Percentiles rank a stretch among this genome's conserved stretches.
Conservation (phyloP, 1,140 invertebrate genomes). For the Maniola jurtina region DNA sequence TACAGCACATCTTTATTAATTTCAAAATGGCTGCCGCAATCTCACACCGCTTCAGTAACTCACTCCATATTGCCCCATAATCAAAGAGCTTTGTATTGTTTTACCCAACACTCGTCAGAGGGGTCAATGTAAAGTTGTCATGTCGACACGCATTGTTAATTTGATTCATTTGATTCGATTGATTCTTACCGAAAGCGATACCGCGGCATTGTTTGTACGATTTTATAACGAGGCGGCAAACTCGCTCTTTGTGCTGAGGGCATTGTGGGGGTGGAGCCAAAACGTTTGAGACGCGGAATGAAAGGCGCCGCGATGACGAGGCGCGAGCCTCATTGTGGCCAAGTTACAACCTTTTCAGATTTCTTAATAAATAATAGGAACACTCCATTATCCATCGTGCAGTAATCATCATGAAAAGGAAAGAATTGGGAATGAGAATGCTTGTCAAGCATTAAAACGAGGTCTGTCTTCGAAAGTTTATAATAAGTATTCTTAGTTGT, state of each 20-base stretch:
- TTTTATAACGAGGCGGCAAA: conserved; percentile 75
- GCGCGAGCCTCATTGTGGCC: conserved; percentile 37
- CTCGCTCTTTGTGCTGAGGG: conserved; percentile 56
- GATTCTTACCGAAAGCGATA: conserved; percentile 73
- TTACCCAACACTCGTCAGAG: conserved; percentile 16
- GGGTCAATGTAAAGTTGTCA: conserved; percentile 44
- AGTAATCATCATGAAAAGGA: not conserved
- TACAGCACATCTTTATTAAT: conserved; percentile 46
- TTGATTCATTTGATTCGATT: conserved; percentile 73
- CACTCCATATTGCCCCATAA: conserved; percentile 27
- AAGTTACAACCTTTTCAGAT: conserved; percentile 5
- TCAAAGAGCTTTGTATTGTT: conserved; percentile 21
- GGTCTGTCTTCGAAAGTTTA: too few species aligned
- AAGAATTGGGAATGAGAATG: too few species aligned
- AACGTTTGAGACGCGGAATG: conserved; percentile 68
- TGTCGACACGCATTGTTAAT: conserved; percentile 63
- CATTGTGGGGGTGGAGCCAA: conserved; percentile 66
- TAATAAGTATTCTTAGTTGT: too few species aligned
- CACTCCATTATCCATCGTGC: not conserved
- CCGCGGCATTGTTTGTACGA: conserved; percentile 66
- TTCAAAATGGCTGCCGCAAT: conserved; percentile 39
- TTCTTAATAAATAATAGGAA: not conserved
- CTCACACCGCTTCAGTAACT: conserved; percentile 30
- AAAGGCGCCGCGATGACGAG: conserved; percentile 73
- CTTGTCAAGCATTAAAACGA: too few species aligned